Evolutionary conservation across 2,888 invertebrate genomes (phyloP).

Genomic region (Gibbula magus): DNA sequence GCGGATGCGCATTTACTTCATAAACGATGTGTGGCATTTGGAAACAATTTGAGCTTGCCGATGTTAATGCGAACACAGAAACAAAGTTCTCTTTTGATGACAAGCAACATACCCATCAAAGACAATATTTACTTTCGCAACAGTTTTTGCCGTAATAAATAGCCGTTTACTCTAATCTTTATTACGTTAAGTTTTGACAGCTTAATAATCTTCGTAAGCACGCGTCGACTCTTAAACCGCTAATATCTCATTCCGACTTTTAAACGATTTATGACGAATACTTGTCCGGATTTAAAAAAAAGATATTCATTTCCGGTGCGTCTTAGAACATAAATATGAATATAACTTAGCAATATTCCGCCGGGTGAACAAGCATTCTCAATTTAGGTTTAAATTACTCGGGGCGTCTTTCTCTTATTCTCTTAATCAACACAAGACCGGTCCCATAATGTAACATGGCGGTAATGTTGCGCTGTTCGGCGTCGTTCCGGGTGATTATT

Average conservation of each 20-base stretch:
- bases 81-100: no score
- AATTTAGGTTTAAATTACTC: not conserved
- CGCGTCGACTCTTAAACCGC: not conserved
- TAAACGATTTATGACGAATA: slow-evolving; percentile 9
- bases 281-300: not conserved
- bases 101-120: no score
- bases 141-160: no score
- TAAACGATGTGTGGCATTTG: no score
- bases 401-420: not conserved
- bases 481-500: slow-evolving; percentile 12
- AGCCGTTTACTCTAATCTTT: no score
- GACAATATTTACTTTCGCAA: no score
- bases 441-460: not conserved
- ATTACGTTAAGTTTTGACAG: no score
- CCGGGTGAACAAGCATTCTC: slow-evolving; percentile 11
- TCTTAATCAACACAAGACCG: not conserved
- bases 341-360: slow-evolving; percentile 15
- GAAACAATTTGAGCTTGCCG: no score
- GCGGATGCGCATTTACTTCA: no score
- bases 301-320: slow-evolving; percentile 16
- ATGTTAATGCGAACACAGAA: no score
- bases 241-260: slow-evolving; percentile 16
- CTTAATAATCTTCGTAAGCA: not conserved
- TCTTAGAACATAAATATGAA: slow-evolving; percentile 11
- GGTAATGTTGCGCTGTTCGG: not conserved